Conservation (phyloP, 2,113 vertebrate genomes). For the Nesoenas mayeri region DNA sequence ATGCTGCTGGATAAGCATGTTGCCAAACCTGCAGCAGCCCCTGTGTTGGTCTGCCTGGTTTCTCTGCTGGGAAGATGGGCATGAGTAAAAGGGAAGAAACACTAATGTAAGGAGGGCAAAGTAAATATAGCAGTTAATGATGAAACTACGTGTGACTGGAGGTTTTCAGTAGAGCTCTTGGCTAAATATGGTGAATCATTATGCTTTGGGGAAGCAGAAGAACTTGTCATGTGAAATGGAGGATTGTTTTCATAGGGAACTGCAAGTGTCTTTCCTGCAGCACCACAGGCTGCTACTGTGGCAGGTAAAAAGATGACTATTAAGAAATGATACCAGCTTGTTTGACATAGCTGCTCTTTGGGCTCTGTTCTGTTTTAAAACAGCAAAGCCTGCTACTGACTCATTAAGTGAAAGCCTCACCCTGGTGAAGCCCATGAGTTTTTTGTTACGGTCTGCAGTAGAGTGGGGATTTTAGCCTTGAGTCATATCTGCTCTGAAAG, state of each 20-base stretch:
- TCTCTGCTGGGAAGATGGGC: not conserved
- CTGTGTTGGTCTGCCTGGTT: fast-evolving
- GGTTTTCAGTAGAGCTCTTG: not conserved
- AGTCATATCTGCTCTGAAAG: conserved; percentile 20
- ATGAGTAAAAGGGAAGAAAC: not conserved
- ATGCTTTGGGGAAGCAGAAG: not conserved
- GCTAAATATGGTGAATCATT: not conserved
- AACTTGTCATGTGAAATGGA: not conserved
- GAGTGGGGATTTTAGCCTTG: not conserved
- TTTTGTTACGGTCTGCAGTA: not conserved
- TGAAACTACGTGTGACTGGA: not conserved
- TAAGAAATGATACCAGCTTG: not conserved
- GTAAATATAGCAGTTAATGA: not conserved
- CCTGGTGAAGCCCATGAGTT: not conserved
- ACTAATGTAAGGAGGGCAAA: not conserved
- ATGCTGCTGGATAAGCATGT: fast-evolving
- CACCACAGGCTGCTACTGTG: not conserved
- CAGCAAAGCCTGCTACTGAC: not conserved
- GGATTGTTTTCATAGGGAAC: not conserved
- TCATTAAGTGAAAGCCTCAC: not conserved
- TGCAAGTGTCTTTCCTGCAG: not conserved
- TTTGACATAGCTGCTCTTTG: not conserved
- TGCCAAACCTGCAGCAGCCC: not conserved
- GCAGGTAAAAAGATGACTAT: not conserved
- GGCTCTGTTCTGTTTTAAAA: not conserved